Percentiles rank a stretch among this genome's conserved stretches.
Conservation (phyloP, 2,888 invertebrate genomes). For the Sarcophaga subvicina region DNA sequence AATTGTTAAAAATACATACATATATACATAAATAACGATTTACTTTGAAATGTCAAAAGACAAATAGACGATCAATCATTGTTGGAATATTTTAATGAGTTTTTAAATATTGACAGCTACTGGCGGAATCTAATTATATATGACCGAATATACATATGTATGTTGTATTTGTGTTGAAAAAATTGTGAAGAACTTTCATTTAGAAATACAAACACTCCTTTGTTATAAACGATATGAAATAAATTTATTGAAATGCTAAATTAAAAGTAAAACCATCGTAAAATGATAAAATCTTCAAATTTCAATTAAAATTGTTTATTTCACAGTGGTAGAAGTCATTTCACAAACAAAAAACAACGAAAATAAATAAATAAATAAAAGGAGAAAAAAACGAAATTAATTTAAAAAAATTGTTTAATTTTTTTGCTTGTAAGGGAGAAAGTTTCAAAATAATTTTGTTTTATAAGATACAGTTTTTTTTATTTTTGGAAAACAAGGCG, state of each 20-base stretch:
- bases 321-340: not conserved
- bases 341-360: not conserved
- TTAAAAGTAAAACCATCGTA: not conserved
- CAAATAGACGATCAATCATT: constrained; percentile 24
- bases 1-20: not conserved
- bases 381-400: constrained; percentile 17
- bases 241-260: not conserved
- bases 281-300: constrained; percentile 13
- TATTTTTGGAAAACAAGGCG: too few species aligned
- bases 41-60: not conserved
- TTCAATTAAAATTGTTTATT: constrained; percentile 35
- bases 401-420: constrained; percentile 12
- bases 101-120: constrained; percentile 32
- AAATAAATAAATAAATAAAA: constrained; percentile 17
- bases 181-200: not conserved
- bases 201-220: not conserved
- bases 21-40: not conserved
- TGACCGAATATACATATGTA: not conserved
- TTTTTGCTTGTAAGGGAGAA: not conserved
- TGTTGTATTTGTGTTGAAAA: not conserved
- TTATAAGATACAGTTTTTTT: too few species aligned
- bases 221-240: not conserved
- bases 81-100: not conserved
- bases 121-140: not conserved
- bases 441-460: too few species aligned